phyloP scores from a whole-genome alignment of 1,140 invertebrate genomes.

The Lasaia peninsularis region DNA sequence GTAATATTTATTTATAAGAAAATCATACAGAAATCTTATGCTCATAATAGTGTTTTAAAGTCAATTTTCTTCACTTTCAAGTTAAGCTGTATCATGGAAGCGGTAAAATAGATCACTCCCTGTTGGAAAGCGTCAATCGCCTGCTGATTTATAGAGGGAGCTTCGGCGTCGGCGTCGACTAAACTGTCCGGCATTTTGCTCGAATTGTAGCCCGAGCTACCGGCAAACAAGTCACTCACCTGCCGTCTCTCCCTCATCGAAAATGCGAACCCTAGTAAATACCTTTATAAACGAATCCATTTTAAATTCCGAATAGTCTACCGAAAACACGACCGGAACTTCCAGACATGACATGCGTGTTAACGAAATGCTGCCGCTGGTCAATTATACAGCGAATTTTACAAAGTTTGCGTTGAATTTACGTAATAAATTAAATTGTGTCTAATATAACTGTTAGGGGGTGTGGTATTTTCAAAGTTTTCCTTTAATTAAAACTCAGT shows the following conservation, averaged over 20 bases:
- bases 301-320: conserved; percentile 72
- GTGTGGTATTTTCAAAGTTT: conserved; percentile 36
- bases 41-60: conserved; percentile 22
- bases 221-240: conserved; percentile 74
- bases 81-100: conserved; percentile 66
- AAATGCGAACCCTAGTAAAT: conserved; percentile 68
- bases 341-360: conserved; percentile 69
- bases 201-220: conserved; percentile 50
- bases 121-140: conserved; percentile 73
- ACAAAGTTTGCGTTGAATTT: conserved; percentile 48
- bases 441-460: conserved; percentile 33
- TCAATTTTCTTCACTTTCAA: conserved; percentile 41
- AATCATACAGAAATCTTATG: not conserved
- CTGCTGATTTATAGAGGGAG: conserved; percentile 68
- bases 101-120: conserved; percentile 72
- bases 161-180: conserved; percentile 56
- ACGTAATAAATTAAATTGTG: conserved; percentile 50
- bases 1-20: not conserved
- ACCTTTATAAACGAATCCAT: conserved; percentile 71
- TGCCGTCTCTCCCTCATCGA: conserved; percentile 66
- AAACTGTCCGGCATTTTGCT: conserved; percentile 68
- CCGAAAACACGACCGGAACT: conserved; percentile 67
- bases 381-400: conserved; percentile 58
- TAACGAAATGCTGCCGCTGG: conserved; percentile 66
- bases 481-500: conserved; percentile 46